A percentile compares a stretch with the other conserved stretches of the same genome.
Evolutionary conservation across 2,113 vertebrate genomes (phyloP).

Genomic region (Lagopus leucura): DNA sequence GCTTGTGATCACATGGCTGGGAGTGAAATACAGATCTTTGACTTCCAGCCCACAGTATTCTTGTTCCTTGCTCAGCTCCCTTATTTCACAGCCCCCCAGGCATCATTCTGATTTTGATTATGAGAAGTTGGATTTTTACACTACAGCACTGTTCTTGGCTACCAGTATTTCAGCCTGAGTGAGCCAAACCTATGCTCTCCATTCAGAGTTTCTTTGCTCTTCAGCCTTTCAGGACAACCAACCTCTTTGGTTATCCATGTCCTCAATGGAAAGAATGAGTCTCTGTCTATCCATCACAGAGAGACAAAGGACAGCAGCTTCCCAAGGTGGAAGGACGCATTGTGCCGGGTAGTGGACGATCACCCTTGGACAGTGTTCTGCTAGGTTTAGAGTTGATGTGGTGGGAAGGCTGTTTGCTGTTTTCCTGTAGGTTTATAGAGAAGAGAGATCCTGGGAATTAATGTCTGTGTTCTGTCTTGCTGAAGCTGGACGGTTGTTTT

Average conservation of each 20-base stretch:
- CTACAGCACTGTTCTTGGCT: not conserved
- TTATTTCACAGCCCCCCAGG: not conserved
- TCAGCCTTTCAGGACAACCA: not conserved
- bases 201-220: not conserved
- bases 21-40: not conserved
- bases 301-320: not conserved
- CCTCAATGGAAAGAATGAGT: not conserved
- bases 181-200: not conserved
- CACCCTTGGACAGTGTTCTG: not conserved
- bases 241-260: not conserved
- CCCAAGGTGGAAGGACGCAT: not conserved
- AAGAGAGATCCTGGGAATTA: not conserved
- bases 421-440: not conserved
- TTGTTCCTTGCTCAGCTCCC: not conserved
- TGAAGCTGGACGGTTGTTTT: not conserved
- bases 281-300: not conserved
- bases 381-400: not conserved
- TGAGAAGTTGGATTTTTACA: not conserved
- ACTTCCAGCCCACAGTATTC: not conserved
- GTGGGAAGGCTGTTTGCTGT: not conserved
- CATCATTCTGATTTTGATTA: not conserved
- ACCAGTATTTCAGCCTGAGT: not conserved
- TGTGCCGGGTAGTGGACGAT: rapidly evolving
- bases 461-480: not conserved
- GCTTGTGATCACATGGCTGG: not conserved